These are phyloP conservation scores for Craterocephalus amniculus DNA, from an alignment of 2,797 vertebrate genomes.

Conservation along the genomic window DNA sequence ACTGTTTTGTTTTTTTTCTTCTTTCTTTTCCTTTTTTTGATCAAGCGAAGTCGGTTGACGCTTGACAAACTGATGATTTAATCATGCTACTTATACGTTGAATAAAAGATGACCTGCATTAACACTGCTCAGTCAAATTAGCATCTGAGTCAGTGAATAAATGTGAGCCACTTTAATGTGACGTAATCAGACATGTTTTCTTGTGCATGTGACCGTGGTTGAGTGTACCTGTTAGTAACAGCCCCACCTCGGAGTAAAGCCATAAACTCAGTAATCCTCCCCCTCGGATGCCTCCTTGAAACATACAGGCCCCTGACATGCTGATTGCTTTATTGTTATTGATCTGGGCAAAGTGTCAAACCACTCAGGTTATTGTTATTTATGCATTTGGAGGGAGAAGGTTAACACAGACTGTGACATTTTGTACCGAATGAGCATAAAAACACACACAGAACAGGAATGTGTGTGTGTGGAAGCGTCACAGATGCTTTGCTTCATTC, in stretches of 20 bases:
- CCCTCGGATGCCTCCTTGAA: slow-evolving; percentile 63
- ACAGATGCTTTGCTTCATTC: not conserved
- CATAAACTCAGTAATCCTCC: slow-evolving; percentile 81
- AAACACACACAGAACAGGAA: not conserved
- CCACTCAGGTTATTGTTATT: slow-evolving; percentile 69
- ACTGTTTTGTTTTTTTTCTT: not conserved
- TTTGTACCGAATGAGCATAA: not conserved
- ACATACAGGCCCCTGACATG: slow-evolving; percentile 70
- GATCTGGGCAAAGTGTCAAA: slow-evolving; percentile 86
- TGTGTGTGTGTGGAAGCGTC: not conserved
- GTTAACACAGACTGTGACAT: slow-evolving; percentile 35
- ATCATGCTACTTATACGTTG: slow-evolving; percentile 7
- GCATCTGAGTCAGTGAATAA: not conserved
- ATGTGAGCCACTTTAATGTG: slow-evolving; percentile 2
- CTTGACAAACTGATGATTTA: not conserved
- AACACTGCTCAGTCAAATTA: not conserved
- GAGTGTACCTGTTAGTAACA: slow-evolving; percentile 67
- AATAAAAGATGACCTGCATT: not conserved
- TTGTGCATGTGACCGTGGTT: slow-evolving; percentile 23
- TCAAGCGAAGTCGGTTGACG: not conserved
- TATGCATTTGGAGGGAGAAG: slow-evolving; percentile 28
- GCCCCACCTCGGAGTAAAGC: slow-evolving; percentile 78
- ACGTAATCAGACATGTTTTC: slow-evolving; percentile 32
- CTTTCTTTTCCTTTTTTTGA: not conserved
- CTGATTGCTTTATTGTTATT: slow-evolving; percentile 86